phyloP scores from a whole-genome alignment of 2,888 invertebrate genomes.

The Euphydryas editha region DNA sequence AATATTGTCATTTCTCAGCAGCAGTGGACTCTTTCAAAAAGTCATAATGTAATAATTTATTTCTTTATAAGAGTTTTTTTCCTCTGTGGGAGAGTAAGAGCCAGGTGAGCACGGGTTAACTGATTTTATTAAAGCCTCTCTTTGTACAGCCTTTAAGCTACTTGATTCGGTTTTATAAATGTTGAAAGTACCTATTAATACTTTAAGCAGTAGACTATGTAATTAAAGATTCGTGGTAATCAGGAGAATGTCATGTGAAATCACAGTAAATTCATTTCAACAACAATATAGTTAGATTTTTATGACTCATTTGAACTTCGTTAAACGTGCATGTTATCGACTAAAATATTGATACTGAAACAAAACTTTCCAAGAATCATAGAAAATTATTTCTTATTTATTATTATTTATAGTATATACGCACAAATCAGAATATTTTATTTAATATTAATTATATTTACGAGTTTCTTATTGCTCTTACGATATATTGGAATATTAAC shows the following conservation, averaged over 20 bases:
- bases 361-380: background rate
- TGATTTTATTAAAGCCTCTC: conserved; percentile 51
- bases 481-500: too few relatives aligned
- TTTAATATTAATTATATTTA: too few relatives aligned
- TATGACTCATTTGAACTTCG: background rate
- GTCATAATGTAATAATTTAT: conserved; percentile 83
- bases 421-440: too few relatives aligned
- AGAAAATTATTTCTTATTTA: background rate
- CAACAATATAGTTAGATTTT: background rate
- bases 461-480: too few relatives aligned
- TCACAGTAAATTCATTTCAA: background rate
- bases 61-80: conserved; percentile 80
- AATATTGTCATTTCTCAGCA: conserved; percentile 84
- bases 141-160: conserved; percentile 44
- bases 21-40: conserved; percentile 84
- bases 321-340: conserved; percentile 6
- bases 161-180: conserved; percentile 27
- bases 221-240: conserved; percentile 4
- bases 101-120: conserved; percentile 81
- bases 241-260: background rate
- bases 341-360: background rate
- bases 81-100: conserved; percentile 73
- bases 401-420: too few relatives aligned
- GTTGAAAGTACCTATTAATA: background rate
- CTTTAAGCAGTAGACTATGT: background rate